Evolutionary conservation across 2,797 vertebrate genomes (phyloP).

Genomic region (Rallus crepitans): DNA sequence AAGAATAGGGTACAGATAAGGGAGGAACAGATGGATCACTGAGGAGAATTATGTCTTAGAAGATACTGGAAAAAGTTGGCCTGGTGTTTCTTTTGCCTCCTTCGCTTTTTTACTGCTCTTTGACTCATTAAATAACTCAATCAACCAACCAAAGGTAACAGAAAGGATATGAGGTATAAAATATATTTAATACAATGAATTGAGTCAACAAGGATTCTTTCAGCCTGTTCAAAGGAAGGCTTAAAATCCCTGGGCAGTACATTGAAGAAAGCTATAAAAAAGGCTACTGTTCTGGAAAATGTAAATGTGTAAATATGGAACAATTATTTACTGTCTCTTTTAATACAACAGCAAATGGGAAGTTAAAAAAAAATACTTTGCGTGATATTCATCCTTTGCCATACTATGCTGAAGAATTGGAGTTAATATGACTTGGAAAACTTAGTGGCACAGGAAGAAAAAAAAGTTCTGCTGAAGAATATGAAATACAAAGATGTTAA

Average conservation of each 20-base stretch:
- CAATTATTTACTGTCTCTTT: background rate
- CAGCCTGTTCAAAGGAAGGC: background rate
- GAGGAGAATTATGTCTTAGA: background rate
- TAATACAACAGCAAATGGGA: background rate
- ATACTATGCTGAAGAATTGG: background rate
- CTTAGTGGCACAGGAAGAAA: accelerated
- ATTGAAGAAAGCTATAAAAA: background rate
- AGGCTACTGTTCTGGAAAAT: background rate
- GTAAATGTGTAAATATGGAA: background rate
- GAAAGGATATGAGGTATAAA: background rate
- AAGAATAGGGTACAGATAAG: background rate
- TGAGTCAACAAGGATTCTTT: background rate
- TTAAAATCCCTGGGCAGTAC: background rate
- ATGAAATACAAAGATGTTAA: background rate
- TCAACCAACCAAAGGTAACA: background rate
- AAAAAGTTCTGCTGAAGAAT: background rate
- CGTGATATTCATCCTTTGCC: background rate
- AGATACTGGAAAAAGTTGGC: background rate
- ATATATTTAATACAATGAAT: background rate
- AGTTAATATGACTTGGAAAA: background rate
- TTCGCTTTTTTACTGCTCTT: background rate
- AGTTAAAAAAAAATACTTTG: background rate
- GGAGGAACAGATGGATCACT: background rate
- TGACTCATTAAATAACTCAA: background rate
- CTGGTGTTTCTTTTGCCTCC: background rate